Evolutionary conservation across 2,888 invertebrate species (phyloP), one percentile per base, ranked within the genome.

Genomic region (Acronicta psi): DNA sequence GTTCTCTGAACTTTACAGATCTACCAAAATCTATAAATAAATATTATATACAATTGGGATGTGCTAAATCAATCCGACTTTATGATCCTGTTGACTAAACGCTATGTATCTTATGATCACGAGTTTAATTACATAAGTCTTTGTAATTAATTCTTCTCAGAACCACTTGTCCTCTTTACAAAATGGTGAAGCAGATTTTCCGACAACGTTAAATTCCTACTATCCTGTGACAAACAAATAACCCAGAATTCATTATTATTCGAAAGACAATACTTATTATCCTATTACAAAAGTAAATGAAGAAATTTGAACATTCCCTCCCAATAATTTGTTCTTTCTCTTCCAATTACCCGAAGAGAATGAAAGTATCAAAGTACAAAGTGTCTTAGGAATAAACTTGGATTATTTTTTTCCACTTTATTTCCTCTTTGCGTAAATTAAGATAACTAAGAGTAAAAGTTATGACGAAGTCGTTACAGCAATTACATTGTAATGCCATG

Each of bases 241-340:
- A 66, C 55, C 51, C 49, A 68, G 67, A 81, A 81, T 80, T 73
- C 67, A 80, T 82, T 79, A 78, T 79, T 68, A 54, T 71, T 66
- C 62, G 77, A 75, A 80, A 82, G 79, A 81, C 79, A 86, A 86
- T 86, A 83, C 84, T 84, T 83, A 83, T 85, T 82, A 85, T 84
- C 81, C 83, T 79, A 82, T 86, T 85, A 84, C 84, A 81, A 82
- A 83, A 85, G 79, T 82, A 81, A 86, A 86, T 86, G 80, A 85
- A 83, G 84, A 82, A 85, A 83, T 84, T 82, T 78, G 79, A 85
- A 77, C 77, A 82, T 83, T 73, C 66, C 51, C 72, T 80, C 77
- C 69, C 70, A 66, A 83, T 83, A 81, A 87, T 86, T 87, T 83
- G 83, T 85, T 83, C 78, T 66, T 81, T 80, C 77, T 76, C 76